phyloP scores from a whole-genome alignment of 2,113 vertebrate species.

The Alectura lathami region DNA sequence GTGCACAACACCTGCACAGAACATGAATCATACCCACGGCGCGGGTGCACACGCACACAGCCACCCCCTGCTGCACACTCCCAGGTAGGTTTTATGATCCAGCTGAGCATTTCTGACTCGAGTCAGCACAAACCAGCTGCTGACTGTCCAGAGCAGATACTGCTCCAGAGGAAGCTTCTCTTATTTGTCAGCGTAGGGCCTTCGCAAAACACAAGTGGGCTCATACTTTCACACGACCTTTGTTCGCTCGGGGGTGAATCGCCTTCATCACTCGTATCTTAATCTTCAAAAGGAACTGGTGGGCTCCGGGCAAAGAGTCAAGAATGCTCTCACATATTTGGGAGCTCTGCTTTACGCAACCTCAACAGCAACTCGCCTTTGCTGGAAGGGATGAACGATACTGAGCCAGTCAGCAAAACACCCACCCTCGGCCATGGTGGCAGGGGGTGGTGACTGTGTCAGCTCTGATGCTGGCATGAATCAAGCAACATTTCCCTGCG shows the following conservation, averaged over 20 bases:
- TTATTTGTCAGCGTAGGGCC: not conserved
- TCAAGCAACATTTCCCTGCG: not conserved
- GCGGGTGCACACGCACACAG: not conserved
- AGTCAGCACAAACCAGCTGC: not conserved
- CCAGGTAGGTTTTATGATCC: fast-evolving
- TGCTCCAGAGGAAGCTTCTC: not conserved
- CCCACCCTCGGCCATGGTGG: not conserved
- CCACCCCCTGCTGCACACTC: fast-evolving
- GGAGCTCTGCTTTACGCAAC: slow-evolving; percentile 1
- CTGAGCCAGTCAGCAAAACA: slow-evolving; percentile 44
- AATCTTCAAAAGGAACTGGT: slow-evolving; percentile 38
- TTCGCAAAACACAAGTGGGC: not conserved
- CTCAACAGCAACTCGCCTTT: not conserved
- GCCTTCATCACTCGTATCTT: not conserved
- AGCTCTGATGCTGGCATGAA: not conserved
- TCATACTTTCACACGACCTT: slow-evolving; percentile 10
- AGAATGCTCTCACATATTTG: slow-evolving; percentile 15
- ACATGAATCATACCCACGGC: fast-evolving
- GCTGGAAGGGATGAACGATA: slow-evolving; percentile 52
- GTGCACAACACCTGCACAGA: fast-evolving
- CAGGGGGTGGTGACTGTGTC: not conserved
- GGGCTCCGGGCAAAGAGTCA: slow-evolving; percentile 26
- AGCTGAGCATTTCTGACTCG: fast-evolving
- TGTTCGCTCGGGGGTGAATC: not conserved
- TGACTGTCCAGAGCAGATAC: not conserved